phyloP scores from a whole-genome alignment of 2,797 vertebrate genomes.

The Taeniopygia guttata region DNA sequence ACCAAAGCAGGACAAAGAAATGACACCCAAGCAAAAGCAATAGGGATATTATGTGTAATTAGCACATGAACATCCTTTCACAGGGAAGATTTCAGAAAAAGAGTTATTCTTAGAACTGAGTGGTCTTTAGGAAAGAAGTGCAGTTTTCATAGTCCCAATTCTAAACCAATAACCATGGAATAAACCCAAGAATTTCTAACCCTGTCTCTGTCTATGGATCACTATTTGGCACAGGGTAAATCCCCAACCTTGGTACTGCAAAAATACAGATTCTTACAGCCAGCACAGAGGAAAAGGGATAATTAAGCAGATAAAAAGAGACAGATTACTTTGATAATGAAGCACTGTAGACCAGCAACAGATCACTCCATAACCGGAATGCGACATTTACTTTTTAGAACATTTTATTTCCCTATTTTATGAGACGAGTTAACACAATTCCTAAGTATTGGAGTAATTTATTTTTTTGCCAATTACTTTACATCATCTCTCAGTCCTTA shows the following conservation, averaged over 20 bases:
- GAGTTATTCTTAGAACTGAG: background rate
- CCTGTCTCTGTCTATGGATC: background rate
- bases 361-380: background rate
- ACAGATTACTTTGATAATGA: background rate
- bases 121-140: background rate
- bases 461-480: background rate
- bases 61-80: background rate
- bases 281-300: background rate
- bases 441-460: background rate
- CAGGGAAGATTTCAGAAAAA: background rate
- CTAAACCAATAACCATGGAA: background rate
- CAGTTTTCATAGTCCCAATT: background rate
- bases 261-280: background rate
- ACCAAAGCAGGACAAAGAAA: constrained; percentile 64
- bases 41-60: background rate
- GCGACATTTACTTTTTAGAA: background rate
- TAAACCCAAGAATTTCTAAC: background rate
- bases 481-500: background rate
- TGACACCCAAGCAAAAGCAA: constrained; percentile 52
- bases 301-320: background rate
- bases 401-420: background rate
- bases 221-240: background rate
- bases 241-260: background rate
- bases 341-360: background rate
- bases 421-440: background rate